Conservation (phyloP, 2,888 invertebrate species). For the Hydriomena furcata region DNA sequence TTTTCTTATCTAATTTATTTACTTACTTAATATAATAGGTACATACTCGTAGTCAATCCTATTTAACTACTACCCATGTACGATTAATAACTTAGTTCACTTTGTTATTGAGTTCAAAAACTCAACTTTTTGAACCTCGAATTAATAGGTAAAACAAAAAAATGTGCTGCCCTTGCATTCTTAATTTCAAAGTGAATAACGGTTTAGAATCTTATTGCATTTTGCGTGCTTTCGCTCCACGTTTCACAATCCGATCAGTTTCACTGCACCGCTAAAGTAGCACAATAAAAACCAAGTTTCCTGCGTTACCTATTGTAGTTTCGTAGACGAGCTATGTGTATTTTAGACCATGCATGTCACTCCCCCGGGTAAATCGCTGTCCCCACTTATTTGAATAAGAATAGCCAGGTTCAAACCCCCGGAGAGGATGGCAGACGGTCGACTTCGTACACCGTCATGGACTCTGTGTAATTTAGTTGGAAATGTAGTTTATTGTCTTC, state of each 20-base stretch:
- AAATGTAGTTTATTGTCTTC: conserved; percentile 47
- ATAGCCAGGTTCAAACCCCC: conserved; percentile 59
- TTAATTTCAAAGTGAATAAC: too few relatives aligned
- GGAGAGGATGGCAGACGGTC: conserved; percentile 48
- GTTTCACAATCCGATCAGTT: conserved; percentile 6
- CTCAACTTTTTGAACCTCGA: too few relatives aligned
- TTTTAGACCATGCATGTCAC: conserved; percentile 41
- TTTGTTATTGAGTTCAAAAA: too few relatives aligned
- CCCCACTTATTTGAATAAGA: conserved; percentile 79
- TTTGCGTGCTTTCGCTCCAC: too few relatives aligned
- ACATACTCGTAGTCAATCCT: too few relatives aligned
- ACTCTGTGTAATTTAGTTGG: conserved; percentile 50
- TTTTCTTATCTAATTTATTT: too few relatives aligned
- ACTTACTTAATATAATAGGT: background rate
- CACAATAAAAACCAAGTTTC: conserved; percentile 3
- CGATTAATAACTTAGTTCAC: too few relatives aligned
- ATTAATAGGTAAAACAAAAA: too few relatives aligned
- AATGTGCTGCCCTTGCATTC: too few relatives aligned
- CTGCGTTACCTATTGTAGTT: conserved; percentile 22
- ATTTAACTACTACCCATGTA: too few relatives aligned
- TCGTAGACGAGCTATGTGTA: conserved; percentile 28
- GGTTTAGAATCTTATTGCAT: too few relatives aligned
- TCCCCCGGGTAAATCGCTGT: conserved; percentile 65
- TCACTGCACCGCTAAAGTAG: background rate
- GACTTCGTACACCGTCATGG: conserved; percentile 51